Base-by-base conservation (phyloP, 2,888 invertebrate species). In the Phaedon cochleariae region DNA sequence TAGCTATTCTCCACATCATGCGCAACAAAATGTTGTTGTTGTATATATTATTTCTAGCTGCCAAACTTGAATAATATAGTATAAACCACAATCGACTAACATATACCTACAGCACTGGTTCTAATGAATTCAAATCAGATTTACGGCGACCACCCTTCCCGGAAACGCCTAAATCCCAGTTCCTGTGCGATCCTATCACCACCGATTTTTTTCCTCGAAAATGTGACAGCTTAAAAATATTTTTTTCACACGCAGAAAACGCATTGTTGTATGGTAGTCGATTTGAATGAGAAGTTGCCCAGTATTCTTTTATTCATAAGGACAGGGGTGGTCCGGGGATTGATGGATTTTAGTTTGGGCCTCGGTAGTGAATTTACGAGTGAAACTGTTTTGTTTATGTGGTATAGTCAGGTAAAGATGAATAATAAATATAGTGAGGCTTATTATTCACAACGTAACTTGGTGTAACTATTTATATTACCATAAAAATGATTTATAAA, bases 61-160 rank as follows among this genome's bases (percentile, higher is more conserved):
- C n/a, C n/a, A n/a, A n/a, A n/a, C n/a, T n/a, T n/a, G n/a, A n/a
- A n/a, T n/a, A n/a, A n/a, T n/a, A n/a, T n/a, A n/a, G n/a, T n/a
- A n/a, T n/a, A n/a, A n/a, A n/a, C n/a, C 26, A 3, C 4, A 26
- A 26, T 26, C 7, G 7, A n/a, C 41, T 4, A 15, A 41, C 15
- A 7, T 41, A 41, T 15, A n/a, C 7, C 41, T 10, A 5, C 57
- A 17, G 21, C 57, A 15, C 45, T 55, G 26, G 17, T 12, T 12
- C 10, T 18, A 66, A 59, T 62, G 55, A 54, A 70, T 72, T 71
- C 60, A 72, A 68, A 72, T 68, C 67, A 64, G 68, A 73, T 73
- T 73, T 71, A 74, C 69, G 67, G 62, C 65, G 72, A 64, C 72
- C 73, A 72, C 72, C 73, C 70, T 64, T 63, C 64, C 71, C 73